Percentiles rank a stretch among this genome's conserved stretches.
Conservation (phyloP, 2,113 vertebrate species). For the Odontesthes bonariensis region DNA sequence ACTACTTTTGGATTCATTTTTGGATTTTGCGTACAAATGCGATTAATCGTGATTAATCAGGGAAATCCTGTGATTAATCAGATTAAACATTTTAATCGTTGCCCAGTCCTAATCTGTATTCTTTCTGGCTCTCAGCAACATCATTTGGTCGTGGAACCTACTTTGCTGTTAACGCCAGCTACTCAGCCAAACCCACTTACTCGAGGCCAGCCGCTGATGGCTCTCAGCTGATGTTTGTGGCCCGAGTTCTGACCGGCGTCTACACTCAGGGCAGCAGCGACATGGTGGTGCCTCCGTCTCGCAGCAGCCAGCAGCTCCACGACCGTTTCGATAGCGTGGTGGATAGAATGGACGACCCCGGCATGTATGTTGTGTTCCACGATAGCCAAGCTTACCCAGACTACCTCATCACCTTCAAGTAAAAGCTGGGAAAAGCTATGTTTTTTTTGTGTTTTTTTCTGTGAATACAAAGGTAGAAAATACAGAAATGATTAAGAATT, state of each 20-base stretch:
- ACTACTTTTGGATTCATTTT: no score
- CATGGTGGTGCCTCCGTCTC: conserved; percentile 68
- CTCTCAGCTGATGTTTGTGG: conserved; percentile 76
- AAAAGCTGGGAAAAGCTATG: neutral
- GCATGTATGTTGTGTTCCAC: conserved; percentile 81
- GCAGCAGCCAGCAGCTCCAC: conserved; percentile 12
- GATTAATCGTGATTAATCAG: no score
- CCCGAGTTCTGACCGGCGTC: conserved; percentile 74
- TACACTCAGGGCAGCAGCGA: conserved; percentile 19
- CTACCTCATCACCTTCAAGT: conserved; percentile 82
- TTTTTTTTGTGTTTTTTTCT: neutral
- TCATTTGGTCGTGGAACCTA: conserved; percentile 68
- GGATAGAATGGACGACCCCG: conserved; percentile 50
- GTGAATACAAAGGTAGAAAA: no score
- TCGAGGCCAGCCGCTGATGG: conserved; percentile 59
- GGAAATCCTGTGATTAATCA: no score
- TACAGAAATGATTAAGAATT: no score
- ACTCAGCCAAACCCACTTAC: conserved; percentile 58
- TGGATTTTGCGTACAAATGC: no score
- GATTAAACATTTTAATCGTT: neutral
- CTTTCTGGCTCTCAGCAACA: conserved; percentile 36
- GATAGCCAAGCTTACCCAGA: conserved; percentile 81
- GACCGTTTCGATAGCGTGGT: conserved; percentile 79
- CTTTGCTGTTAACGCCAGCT: conserved; percentile 75
- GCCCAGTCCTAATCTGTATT: neutral